Evolutionary conservation across 1,140 invertebrate genomes (phyloP), one percentile per base, ranked within the genome.

Genomic region (Belonocnema kinseyi): DNA sequence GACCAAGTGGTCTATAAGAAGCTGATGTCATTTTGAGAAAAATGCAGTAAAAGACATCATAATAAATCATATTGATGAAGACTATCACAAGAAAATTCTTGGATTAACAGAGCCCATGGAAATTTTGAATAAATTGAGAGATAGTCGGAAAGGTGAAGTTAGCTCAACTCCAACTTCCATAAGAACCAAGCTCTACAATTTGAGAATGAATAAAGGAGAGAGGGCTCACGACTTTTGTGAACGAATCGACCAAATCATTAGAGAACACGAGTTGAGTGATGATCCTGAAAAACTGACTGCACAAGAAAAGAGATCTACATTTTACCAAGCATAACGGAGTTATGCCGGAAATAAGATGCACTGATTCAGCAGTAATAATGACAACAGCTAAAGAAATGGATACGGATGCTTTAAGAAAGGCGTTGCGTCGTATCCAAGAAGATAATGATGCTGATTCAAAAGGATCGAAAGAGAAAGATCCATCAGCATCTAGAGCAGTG

Each of bases 1-100:
- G 54, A 56, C 79, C 79, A 78, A 52, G 11, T 70, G 56, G 52
- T 50, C 52, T 83, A 14, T 75, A 78, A 13, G 83, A 80, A 17
- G 21, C 33, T 0, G 72, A 77, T 17, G 14, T 53, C 0, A 79
- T 16, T 10, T 19, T 80, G 12, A 80, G 81, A 53, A 85, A 82
- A 80, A 78, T 26, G 82, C 72, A 10, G 82, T 83, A 3, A 83
- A 81, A 77, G 80, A 85, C 13, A 84, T 84, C 3, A 84, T 86
- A 0, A 80, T 79, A 0, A 81, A 77, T 73, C 78, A 78, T 21
- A 58, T 86, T 33, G 81, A 84, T 71, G 80, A 85, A 26, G 74
- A 84, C 0, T 82, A 83, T 50, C 76, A 84, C 26, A 85, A 83
- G 52, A 82, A 75, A 26, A 80, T 86, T n/a, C 16, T 84, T 12